Evolutionary conservation across 2,113 vertebrate genomes (phyloP), one percentile per base, ranked within the genome.

Genomic region (Himantopus leucocephalus): DNA sequence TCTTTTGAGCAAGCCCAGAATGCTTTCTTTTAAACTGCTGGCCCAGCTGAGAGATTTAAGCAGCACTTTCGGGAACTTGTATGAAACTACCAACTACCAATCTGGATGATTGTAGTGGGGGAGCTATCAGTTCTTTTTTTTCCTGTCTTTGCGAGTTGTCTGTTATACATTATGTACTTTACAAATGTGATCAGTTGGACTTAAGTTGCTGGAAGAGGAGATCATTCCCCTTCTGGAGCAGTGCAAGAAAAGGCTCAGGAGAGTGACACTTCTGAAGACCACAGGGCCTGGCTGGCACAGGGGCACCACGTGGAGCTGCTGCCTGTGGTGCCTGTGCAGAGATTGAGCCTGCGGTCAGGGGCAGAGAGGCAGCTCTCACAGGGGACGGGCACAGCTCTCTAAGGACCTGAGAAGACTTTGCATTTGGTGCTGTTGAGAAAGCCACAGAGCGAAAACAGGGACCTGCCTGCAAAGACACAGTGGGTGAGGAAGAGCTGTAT

Each of bases 331-430:
- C 27, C 45, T 26, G 39, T 41, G 60, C 41, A 85, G 88, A 78
- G 92, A 53, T 0, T 21, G 45, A 94, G 56, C 37, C 45, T 48
- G 50, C 3, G 14, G 20, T 20, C 29, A 72, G n/a, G 15, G 27
- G 18, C 41, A 88, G 70, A 84, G 27, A 53, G 32, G 7, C 23
- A 43, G 35, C 43, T 92, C 35, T 66, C 45, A 47, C 2, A 0
- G 1, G 5, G 14, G 6, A 56, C 0, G 0, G 32, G 15, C 14
- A 66, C 17, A 78, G 9, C 32, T 50, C 19, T 30, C 6, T 4
- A 26, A 50, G 29, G 14, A 50, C 14, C 64, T 35, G 37, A 78
- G 76, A 53, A 77, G 37, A 78, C 41, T 56, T 85, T 84, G 87
- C n/a, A 32, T 58, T 55, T 84, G 22, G 64, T 85, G 50, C 30